Percentiles rank a stretch among this genome's conserved stretches.
Conservation (phyloP, 2,888 invertebrate species). For the Papilio demoleus region DNA sequence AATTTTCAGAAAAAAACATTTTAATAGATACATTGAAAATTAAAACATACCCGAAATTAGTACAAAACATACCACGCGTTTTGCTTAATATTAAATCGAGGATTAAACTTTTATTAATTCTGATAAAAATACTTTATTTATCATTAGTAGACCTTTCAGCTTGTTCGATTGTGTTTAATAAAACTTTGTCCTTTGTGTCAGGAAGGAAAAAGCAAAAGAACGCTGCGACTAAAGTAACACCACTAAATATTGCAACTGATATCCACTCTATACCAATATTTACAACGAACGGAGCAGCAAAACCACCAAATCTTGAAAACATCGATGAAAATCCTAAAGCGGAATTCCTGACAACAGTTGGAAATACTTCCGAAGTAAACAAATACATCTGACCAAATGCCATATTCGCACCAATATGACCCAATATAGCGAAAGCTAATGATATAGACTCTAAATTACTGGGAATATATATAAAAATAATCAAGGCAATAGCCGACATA, state of each 20-base stretch:
- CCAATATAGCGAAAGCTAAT: slow-evolving; percentile 88
- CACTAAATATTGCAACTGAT: slow-evolving; percentile 41
- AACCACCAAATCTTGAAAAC: slow-evolving; percentile 92
- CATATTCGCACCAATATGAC: slow-evolving; percentile 88
- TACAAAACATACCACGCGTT: too few species aligned
- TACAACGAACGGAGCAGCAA: slow-evolving; percentile 90
- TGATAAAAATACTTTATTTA: slow-evolving; percentile 1
- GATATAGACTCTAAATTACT: slow-evolving; percentile 64
- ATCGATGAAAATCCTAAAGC: slow-evolving; percentile 94
- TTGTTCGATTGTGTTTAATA: slow-evolving; percentile 42
- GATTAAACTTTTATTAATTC: too few species aligned
- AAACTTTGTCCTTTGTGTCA: slow-evolving; percentile 38
- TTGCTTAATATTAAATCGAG: too few species aligned
- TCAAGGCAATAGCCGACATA: slow-evolving; percentile 62
- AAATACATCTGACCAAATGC: slow-evolving; percentile 70
- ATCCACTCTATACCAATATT: slow-evolving; percentile 40
- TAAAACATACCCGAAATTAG: too few species aligned
- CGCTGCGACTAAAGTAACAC: slow-evolving; percentile 39
- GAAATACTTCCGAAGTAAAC: slow-evolving; percentile 89
- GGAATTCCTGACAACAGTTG: slow-evolving; percentile 92
- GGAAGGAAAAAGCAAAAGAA: slow-evolving; percentile 38
- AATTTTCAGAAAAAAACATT: too few species aligned
- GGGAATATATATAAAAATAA: slow-evolving; percentile 67
- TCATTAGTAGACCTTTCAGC: slow-evolving; percentile 31
- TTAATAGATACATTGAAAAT: too few species aligned